A percentile compares a stretch with the other conserved stretches of the same genome.
phyloP scores from a whole-genome alignment of 23 tunicate species.

The Trididemnum nubilum region DNA sequence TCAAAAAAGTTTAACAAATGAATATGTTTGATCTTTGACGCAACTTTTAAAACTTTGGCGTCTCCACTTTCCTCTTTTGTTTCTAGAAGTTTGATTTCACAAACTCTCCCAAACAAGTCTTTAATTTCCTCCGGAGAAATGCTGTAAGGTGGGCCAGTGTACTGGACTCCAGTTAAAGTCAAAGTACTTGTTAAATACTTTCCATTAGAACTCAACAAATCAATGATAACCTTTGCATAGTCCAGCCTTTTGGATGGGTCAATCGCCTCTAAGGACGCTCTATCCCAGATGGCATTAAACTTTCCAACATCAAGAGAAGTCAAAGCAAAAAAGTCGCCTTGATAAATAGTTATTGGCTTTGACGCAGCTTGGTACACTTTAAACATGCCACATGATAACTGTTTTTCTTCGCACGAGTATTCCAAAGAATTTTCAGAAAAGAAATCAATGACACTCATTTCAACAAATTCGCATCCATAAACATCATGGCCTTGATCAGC shows the following conservation, averaged over 20 bases:
- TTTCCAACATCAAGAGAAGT: conserved; percentile 20
- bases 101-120: not conserved
- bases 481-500: conserved; percentile 71
- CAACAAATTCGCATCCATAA: conserved; percentile 57
- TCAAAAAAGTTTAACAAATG: too few species aligned
- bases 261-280: conserved; percentile 49
- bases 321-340: conserved; percentile 52
- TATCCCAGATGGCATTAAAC: conserved; percentile 59
- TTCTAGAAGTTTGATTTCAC: not conserved
- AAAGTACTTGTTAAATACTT: not conserved
- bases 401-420: not conserved
- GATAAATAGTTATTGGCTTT: conserved; percentile 39
- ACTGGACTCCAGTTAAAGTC: not conserved
- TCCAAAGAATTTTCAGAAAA: not conserved
- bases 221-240: not conserved
- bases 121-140: not conserved
- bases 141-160: not conserved
- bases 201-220: not conserved
- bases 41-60: too few species aligned
- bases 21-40: too few species aligned
- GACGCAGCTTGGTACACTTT: conserved; percentile 35
- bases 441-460: conserved; percentile 31
- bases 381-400: too few species aligned
- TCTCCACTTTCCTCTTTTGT: too few species aligned
- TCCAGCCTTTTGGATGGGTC: not conserved